Conservation (phyloP, 2,797 vertebrate genomes). For the Argentina silus region DNA sequence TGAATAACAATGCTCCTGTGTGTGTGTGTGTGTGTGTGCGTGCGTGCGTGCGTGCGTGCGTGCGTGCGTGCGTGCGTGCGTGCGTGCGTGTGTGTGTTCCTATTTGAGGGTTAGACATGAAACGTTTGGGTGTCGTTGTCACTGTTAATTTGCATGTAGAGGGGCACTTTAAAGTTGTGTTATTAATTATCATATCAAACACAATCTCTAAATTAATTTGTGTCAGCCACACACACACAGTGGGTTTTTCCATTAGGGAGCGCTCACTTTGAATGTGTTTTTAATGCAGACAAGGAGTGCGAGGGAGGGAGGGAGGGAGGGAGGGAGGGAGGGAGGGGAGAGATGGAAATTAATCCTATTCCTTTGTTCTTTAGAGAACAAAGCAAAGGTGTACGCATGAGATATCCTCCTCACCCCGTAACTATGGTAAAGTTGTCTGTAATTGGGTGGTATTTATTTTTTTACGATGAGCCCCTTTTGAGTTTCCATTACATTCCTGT, state of each 20-base stretch:
- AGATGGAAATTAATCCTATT: no score
- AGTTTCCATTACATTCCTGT: constrained; percentile 69
- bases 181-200: constrained; percentile 72
- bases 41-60: no score
- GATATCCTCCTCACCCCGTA: constrained; percentile 56
- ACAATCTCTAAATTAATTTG: constrained; percentile 56
- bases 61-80: no score
- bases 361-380: no score
- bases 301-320: no score
- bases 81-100: no score
- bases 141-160: constrained; percentile 47
- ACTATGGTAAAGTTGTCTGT: constrained; percentile 64
- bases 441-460: constrained; percentile 70
- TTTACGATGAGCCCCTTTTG: constrained; percentile 41
- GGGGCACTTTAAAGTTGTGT: constrained; percentile 45
- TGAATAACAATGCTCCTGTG: no score
- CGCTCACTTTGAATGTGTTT: constrained; percentile 45
- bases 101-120: constrained; percentile 1
- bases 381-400: no score
- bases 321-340: no score
- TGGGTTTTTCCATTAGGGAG: constrained; percentile 46
- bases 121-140: constrained; percentile 35
- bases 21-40: no score
- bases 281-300: background rate
- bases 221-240: constrained; percentile 36